A percentile compares a stretch with the other conserved stretches of the same genome.
Evolutionary conservation across 2,888 invertebrate species (phyloP).

Genomic region (Escarpia spicata): DNA sequence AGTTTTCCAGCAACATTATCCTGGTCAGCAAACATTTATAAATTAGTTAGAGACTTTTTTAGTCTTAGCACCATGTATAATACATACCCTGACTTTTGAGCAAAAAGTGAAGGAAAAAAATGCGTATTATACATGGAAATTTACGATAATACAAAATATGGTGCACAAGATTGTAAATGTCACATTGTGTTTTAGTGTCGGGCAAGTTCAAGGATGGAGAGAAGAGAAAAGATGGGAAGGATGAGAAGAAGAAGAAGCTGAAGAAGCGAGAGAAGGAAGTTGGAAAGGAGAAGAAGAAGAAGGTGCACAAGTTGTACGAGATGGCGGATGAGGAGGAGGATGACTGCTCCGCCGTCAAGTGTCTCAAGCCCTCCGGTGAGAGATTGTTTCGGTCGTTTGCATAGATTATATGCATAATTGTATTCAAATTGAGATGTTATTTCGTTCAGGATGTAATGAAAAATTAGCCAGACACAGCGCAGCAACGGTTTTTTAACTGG

Average conservation of each 20-base stretch:
- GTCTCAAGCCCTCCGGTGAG: slow-evolving; percentile 60
- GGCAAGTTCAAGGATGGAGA: slow-evolving; percentile 26
- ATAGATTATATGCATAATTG: background rate
- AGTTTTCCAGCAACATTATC: too few relatives aligned
- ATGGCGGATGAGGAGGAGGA: slow-evolving; percentile 50
- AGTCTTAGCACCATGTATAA: background rate
- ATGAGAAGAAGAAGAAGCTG: background rate
- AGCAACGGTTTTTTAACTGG: slow-evolving; percentile 19
- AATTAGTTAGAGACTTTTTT: too few relatives aligned
- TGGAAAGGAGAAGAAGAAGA: slow-evolving; percentile 49
- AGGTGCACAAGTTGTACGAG: slow-evolving; percentile 44
- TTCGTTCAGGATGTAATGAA: background rate
- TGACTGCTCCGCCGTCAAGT: slow-evolving; percentile 61
- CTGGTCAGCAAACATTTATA: too few relatives aligned
- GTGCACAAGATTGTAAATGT: background rate
- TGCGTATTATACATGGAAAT: too few relatives aligned
- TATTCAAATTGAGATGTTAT: background rate
- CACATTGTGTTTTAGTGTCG: background rate
- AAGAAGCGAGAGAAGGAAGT: slow-evolving; percentile 30
- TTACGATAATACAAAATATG: slow-evolving; percentile 30
- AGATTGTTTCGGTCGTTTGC: background rate
- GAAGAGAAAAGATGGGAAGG: slow-evolving; percentile 27
- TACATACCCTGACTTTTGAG: too few relatives aligned
- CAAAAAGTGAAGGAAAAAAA: too few relatives aligned
- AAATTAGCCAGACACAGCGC: background rate